Base-by-base conservation (phyloP, 2,888 invertebrate genomes). In the Dicyrtoma fusca region DNA sequence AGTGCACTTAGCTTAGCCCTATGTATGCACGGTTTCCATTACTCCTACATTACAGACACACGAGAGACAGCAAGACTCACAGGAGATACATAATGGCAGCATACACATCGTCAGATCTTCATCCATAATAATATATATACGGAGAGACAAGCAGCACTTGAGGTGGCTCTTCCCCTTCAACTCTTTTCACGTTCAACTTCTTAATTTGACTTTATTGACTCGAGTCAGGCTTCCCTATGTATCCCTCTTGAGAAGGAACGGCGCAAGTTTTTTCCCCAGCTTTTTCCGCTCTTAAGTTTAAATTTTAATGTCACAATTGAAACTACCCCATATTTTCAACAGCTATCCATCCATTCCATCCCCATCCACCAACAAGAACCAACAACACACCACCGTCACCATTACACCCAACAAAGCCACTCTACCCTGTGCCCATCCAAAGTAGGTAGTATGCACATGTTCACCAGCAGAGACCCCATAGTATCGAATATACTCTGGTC, bases 191-290 rank as follows among this genome's bases (percentile, higher is more conserved):
- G 71, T 72, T 73, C 72, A 79, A 77, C 76, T 79, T 77, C 77
- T 77, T 79, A 78, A 79, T 79, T 79, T 78, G 78, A 75, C 76
- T 78, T 77, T 77, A 79, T 79, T 78, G 78, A 79, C 68, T 68
- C 25, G 45, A 42, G 68, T 59, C 68, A 66, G 53, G 49, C 64
- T 49, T 34, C 17, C 65, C 51, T 23, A 51, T n/a, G 19, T 11
- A 11, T 21, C 57, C n/a, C 25, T 25, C 14, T 23, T 13, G 4
- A 55, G 23, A 5, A 5, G 3, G 45, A 64, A 21, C 64, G 44
- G 11, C 4, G 11, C 6, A 34, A 2, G 11, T 21, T 44, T 69
- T 45, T 34, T 34, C 63, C 45, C 26, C 57, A 44, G 51, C 66
- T 62, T 59, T 64, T 69, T 63, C 69, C 68, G 69, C 74, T 70